Evolutionary conservation across 2,113 vertebrate species (phyloP), one percentile per base, ranked within the genome.

Genomic region (Zootoca vivipara): DNA sequence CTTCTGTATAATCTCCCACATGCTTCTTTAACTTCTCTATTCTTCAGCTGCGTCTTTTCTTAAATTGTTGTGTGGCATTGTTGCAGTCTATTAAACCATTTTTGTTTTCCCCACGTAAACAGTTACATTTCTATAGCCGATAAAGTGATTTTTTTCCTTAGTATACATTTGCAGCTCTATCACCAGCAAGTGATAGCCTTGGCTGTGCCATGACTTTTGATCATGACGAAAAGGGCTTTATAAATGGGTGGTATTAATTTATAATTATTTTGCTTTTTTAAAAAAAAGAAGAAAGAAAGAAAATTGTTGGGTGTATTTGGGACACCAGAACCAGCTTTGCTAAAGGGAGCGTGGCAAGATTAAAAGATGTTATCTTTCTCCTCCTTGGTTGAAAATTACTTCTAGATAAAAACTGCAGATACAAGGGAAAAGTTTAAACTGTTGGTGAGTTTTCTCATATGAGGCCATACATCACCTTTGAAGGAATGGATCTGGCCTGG

Each of bases 361-460:
- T 90, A 90, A 90, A 89, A 85, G 67, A 83, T 91, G 64, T 84
- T 94, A 72, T 94, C 89, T 0, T 78, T 87, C 82, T 87, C 56
- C 73, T 30, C 75, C 78, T 87, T 88, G 83, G 83, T 90, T 94
- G 85, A 91, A 93, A 93, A 90, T 93, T 92, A 85, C 42, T 92
- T 90, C 90, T 86, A 4, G 4, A 80, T 93, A 85, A 89, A 95
- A 94, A 90, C 87, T 95, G 92, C 73, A 93, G 89, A 94, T 92
- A 92, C 85, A 90, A 90, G 82, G 73, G 78, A 90, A 95, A 94
- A 92, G 77, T 92, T 89, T 83, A 92, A 87, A 83, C 10, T 74
- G 22, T 84, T 35, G 77, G n/a, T 88, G 90, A 16, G 0, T 65
- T 92, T 93, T 91, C 87, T 92, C n/a, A 1, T 74, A 56, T 42